Evolutionary conservation across 2,113 vertebrate genomes (phyloP).

Genomic region (Seriola aureovittata): DNA sequence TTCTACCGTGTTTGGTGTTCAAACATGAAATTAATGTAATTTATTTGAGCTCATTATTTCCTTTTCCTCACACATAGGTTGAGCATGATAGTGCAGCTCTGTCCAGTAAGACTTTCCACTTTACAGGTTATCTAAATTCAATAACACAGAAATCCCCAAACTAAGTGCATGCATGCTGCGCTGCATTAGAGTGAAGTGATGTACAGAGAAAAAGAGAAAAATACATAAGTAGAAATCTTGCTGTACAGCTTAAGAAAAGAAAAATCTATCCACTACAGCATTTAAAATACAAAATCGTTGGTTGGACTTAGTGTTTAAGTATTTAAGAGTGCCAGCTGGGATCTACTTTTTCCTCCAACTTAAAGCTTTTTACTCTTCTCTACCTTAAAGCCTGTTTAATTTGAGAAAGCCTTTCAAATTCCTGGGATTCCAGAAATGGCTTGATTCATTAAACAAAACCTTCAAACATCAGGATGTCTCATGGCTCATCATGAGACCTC

Average conservation of each 20-base stretch:
- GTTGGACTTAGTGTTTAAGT: constrained; percentile 16
- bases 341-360: constrained; percentile 15
- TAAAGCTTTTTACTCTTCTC: constrained; percentile 28
- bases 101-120: constrained; percentile 55
- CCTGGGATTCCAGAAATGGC: constrained; percentile 64
- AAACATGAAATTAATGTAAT: constrained; percentile 53
- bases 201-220: constrained; percentile 26
- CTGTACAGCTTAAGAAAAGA: constrained; percentile 20
- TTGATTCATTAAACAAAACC: constrained; percentile 66
- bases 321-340: background rate
- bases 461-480: constrained; percentile 65
- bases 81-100: constrained; percentile 47
- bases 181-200: constrained; percentile 67
- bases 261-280: constrained; percentile 20
- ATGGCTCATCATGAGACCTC: constrained; percentile 64
- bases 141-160: constrained; percentile 75
- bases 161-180: constrained; percentile 72
- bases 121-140: constrained; percentile 78
- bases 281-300: constrained; percentile 30
- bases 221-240: constrained; percentile 42
- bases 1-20: constrained; percentile 35
- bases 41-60: constrained; percentile 57
- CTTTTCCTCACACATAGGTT: constrained; percentile 43
- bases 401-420: constrained; percentile 46
- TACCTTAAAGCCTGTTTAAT: constrained; percentile 29